Conservation (phyloP, 2,113 vertebrate genomes). For the Dipodomys ordii region DNA sequence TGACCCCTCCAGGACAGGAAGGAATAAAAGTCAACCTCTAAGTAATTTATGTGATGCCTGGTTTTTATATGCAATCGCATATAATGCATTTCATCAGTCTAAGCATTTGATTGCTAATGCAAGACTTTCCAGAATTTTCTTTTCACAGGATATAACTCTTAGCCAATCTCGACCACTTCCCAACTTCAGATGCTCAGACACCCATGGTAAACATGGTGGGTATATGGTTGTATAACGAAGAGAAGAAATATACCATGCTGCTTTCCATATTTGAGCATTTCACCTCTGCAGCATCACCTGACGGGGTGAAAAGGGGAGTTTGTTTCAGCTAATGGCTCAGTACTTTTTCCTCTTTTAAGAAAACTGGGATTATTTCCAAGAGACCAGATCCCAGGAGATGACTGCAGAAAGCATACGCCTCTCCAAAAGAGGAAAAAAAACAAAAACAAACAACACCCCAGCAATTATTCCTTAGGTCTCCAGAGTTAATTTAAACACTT, state of each 20-base stretch:
- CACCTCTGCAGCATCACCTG: neutral
- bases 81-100: neutral
- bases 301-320: neutral
- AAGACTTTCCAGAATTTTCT: neutral
- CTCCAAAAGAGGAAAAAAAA: neutral
- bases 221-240: neutral
- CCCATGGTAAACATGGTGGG: neutral
- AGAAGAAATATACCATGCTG: neutral
- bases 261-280: neutral
- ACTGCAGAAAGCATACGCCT: neutral
- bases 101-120: neutral
- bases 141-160: neutral
- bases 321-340: neutral
- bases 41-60: neutral
- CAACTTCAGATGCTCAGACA: neutral
- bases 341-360: neutral
- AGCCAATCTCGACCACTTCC: neutral
- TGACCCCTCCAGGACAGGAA: neutral
- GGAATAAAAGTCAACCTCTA: neutral
- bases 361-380: slow-evolving; percentile 16
- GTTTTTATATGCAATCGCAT: neutral
- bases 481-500: neutral
- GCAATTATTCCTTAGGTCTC: neutral
- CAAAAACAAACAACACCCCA: neutral
- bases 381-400: neutral